Conservation (phyloP, 2,888 invertebrate genomes). For the Campoplex nolae region DNA sequence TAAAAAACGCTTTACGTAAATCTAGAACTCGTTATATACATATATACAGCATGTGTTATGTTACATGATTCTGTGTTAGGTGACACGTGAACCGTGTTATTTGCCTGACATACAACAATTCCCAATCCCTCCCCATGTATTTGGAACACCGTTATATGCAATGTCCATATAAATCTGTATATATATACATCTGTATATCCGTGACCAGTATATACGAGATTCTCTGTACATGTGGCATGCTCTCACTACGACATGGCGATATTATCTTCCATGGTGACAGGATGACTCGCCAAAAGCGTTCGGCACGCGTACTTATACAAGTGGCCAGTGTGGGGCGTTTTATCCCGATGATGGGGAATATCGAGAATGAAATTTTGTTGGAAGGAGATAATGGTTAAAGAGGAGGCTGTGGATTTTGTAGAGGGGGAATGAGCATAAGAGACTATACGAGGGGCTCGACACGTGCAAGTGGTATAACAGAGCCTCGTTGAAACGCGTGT, state of each 20-base stretch:
- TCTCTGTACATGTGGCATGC: neutral
- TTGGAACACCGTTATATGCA: conserved; percentile 11
- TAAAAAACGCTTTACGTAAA: neutral
- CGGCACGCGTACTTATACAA: conserved; percentile 9
- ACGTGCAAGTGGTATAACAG: conserved; percentile 57
- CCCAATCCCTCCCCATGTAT: neutral
- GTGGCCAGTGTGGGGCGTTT: conserved; percentile 4
- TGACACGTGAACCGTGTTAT: conserved; percentile 54
- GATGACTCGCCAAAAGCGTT: conserved; percentile 44
- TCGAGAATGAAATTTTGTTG: conserved; percentile 47
- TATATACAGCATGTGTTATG: neutral
- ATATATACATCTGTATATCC: neutral
- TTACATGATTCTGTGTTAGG: conserved; percentile 39
- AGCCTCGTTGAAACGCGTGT: conserved; percentile 60
- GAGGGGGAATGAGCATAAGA: conserved; percentile 24
- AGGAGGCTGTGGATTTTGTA: conserved; percentile 26
- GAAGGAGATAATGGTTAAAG: conserved; percentile 10
- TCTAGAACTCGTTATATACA: neutral
- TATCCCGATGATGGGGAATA: conserved; percentile 24
- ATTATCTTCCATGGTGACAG: conserved; percentile 50
- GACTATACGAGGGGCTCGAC: conserved; percentile 31
- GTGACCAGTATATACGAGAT: neutral
- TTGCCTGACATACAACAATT: conserved; percentile 38
- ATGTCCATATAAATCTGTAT: neutral
- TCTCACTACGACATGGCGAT: conserved; percentile 21